These are phyloP conservation scores for Agrypnia vestita DNA, from an alignment of 1,140 invertebrate species.

Conservation along the genomic window DNA sequence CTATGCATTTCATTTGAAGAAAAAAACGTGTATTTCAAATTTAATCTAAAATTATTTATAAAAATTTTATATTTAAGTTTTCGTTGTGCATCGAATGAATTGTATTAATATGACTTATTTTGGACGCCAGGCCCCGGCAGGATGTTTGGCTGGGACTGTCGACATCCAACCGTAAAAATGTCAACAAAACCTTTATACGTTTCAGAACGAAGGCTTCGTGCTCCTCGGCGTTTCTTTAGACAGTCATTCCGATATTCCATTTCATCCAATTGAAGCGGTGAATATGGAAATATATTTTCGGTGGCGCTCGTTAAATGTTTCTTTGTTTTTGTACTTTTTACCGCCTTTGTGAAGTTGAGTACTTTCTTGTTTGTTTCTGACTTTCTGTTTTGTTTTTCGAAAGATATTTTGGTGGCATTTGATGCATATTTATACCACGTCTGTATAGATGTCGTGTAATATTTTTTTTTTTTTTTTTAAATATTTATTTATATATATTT, in stretches of 20 bases:
- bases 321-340: conserved; percentile 22
- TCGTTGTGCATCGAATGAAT: too few species aligned
- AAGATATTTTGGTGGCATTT: neutral
- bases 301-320: conserved; percentile 18
- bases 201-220: conserved; percentile 9
- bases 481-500: too few species aligned
- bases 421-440: too few species aligned
- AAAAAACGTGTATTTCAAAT: too few species aligned
- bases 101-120: too few species aligned
- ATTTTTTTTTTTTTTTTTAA: too few species aligned
- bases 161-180: conserved; percentile 12
- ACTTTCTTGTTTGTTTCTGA: conserved; percentile 11
- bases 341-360: conserved; percentile 1
- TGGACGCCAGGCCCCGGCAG: too few species aligned
- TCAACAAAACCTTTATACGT: neutral
- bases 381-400: neutral
- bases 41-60: too few species aligned
- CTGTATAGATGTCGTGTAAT: too few species aligned
- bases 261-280: conserved; percentile 25
- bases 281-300: conserved; percentile 16
- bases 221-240: neutral
- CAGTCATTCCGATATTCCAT: conserved; percentile 30
- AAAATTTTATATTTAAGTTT: too few species aligned
- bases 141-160: neutral
- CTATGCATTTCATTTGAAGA: too few species aligned